phyloP scores from a whole-genome alignment of 1,140 invertebrate genomes.

The Helicoverpa zea region DNA sequence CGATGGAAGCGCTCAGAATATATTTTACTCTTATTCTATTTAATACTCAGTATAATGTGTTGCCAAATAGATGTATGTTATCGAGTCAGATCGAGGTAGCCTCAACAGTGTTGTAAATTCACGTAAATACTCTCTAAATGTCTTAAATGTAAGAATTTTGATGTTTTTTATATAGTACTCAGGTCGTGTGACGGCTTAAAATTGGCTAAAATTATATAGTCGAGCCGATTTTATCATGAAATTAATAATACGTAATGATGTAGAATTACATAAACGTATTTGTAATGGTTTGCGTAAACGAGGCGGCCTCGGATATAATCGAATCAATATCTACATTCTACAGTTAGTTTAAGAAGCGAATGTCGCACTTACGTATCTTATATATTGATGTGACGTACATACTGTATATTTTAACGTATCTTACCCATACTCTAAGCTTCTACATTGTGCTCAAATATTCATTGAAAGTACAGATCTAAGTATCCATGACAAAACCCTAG shows the following conservation, averaged over 20 bases:
- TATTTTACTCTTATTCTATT: slow-evolving; percentile 53
- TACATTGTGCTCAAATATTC: slow-evolving; percentile 56
- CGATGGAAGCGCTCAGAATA: slow-evolving; percentile 36
- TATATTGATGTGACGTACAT: neutral
- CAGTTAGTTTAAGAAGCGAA: slow-evolving; percentile 26
- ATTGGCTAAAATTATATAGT: neutral
- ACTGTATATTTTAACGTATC: slow-evolving; percentile 14
- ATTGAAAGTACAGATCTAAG: slow-evolving; percentile 54
- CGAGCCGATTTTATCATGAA: no score
- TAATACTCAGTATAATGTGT: slow-evolving; percentile 73
- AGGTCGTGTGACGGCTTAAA: slow-evolving; percentile 16
- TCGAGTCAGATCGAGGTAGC: slow-evolving; percentile 20
- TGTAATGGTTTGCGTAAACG: neutral
- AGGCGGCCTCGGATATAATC: slow-evolving; percentile 18
- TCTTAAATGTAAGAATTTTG: neutral
- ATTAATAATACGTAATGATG: neutral
- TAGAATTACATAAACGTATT: neutral
- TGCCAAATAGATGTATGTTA: slow-evolving; percentile 66
- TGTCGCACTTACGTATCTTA: slow-evolving; percentile 9
- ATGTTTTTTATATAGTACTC: neutral
- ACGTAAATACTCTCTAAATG: slow-evolving; percentile 2
- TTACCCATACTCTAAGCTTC: neutral
- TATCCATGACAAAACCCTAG: slow-evolving; percentile 58
- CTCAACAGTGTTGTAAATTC: slow-evolving; percentile 6
- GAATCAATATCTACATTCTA: slow-evolving; percentile 6